These are phyloP conservation scores for Philopedon plagiatum DNA, from an alignment of 2,888 invertebrate genomes.

Conservation along the genomic window DNA sequence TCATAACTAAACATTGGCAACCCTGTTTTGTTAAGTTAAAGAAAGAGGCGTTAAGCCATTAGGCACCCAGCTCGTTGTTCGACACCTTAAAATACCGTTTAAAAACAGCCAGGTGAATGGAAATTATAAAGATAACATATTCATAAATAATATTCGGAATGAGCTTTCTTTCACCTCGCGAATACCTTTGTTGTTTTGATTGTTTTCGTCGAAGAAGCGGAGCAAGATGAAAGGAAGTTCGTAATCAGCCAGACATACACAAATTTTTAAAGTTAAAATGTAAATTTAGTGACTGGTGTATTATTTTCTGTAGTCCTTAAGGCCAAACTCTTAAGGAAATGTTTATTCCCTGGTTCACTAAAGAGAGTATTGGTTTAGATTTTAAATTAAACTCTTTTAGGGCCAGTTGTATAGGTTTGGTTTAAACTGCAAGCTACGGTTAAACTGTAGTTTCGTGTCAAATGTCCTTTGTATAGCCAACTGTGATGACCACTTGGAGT, in stretches of 20 bases:
- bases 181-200: constrained; percentile 31
- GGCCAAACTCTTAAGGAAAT: too few species aligned
- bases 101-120: constrained; percentile 38
- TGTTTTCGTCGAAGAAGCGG: background rate
- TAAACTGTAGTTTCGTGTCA: too few species aligned
- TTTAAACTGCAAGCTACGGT: too few species aligned
- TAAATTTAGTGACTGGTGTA: too few species aligned
- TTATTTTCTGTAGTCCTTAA: too few species aligned
- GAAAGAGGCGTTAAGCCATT: constrained; percentile 44
- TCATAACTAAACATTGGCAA: constrained; percentile 18
- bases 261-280: background rate
- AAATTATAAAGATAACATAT: constrained; percentile 47
- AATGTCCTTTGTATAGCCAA: too few species aligned
- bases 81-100: constrained; percentile 49
- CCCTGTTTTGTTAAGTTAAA: constrained; percentile 20
- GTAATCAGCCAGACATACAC: background rate
- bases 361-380: too few species aligned
- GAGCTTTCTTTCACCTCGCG: constrained; percentile 43
- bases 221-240: background rate
- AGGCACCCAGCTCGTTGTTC: constrained; percentile 45
- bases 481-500: too few species aligned
- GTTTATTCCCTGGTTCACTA: too few species aligned
- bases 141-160: constrained; percentile 46
- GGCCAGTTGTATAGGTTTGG: too few species aligned
- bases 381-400: too few species aligned